phyloP scores from a whole-genome alignment of 1,140 invertebrate species.

The Polypedilum pembai region DNA sequence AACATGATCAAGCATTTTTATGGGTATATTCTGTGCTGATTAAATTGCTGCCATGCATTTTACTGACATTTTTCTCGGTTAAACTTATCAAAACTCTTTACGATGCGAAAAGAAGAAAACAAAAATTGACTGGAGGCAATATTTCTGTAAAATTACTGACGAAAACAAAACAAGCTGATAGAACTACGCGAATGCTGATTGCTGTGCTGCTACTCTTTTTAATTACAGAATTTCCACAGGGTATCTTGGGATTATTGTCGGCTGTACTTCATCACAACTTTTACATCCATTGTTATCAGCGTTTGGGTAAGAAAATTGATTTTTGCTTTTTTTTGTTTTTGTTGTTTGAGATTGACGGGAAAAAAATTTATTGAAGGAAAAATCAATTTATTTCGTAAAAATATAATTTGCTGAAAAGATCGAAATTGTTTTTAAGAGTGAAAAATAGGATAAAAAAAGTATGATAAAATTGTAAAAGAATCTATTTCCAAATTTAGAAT shows the following conservation, averaged over 20 bases:
- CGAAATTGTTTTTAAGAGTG: no score
- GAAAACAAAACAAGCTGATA: conserved; percentile 55
- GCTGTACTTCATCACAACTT: conserved; percentile 47
- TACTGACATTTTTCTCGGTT: conserved; percentile 74
- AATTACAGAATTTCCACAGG: conserved; percentile 79
- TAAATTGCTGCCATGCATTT: conserved; percentile 74
- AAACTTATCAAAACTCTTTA: conserved; percentile 69
- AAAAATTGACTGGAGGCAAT: conserved; percentile 55
- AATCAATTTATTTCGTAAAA: no score
- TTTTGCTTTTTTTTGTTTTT: no score
- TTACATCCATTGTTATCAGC: conserved; percentile 31
- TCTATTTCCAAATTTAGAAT: no score
- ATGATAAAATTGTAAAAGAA: no score
- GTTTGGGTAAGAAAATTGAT: conserved; percentile 43
- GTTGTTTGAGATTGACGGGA: no score
- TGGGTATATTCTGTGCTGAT: conserved; percentile 80
- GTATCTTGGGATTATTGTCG: conserved; percentile 64
- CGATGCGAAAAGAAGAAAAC: conserved; percentile 59
- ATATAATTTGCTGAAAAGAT: no score
- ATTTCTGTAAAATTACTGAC: conserved; percentile 45
- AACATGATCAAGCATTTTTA: conserved; percentile 44
- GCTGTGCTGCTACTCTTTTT: conserved; percentile 80
- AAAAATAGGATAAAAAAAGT: no score
- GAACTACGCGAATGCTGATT: conserved; percentile 84
- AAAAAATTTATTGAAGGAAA: no score